A percentile compares a stretch with the other conserved stretches of the same genome.
These are phyloP conservation scores for Hafferia zeledoni DNA, from an alignment of 2,797 vertebrate species.

Conservation along the genomic window DNA sequence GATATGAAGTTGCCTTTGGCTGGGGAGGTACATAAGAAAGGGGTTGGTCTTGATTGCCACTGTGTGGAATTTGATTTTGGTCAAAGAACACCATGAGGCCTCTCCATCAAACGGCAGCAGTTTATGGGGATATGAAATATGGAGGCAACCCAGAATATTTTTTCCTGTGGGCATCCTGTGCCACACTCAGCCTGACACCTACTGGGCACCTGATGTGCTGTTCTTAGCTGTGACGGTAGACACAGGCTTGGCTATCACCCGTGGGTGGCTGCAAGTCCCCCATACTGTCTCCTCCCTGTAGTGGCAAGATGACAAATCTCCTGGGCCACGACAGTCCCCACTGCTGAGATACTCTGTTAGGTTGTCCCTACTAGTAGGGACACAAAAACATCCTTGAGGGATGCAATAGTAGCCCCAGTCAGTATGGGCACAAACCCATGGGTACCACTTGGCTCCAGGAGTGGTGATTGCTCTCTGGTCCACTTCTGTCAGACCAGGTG, in stretches of 20 bases:
- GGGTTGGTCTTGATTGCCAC: neutral
- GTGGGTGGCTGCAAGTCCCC: neutral
- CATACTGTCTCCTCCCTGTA: neutral
- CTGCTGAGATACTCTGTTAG: neutral
- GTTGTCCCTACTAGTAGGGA: neutral
- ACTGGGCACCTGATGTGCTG: neutral
- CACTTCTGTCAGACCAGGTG: neutral
- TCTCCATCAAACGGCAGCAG: neutral
- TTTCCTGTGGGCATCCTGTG: neutral
- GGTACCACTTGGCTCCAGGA: neutral
- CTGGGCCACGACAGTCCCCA: fast-evolving
- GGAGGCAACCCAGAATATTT: neutral
- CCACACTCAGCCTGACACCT: neutral
- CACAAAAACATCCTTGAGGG: neutral
- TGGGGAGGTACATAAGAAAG: neutral
- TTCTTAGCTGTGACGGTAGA: neutral
- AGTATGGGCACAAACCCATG: neutral
- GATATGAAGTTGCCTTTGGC: neutral
- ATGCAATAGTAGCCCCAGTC: too few relatives aligned
- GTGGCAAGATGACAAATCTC: neutral
- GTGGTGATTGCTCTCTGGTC: neutral
- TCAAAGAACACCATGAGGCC: neutral
- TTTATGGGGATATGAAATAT: neutral
- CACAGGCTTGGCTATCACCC: neutral
- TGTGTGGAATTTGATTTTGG: neutral